phyloP scores from a whole-genome alignment of 2,888 invertebrate species.

The Drosophila aldrichi region DNA sequence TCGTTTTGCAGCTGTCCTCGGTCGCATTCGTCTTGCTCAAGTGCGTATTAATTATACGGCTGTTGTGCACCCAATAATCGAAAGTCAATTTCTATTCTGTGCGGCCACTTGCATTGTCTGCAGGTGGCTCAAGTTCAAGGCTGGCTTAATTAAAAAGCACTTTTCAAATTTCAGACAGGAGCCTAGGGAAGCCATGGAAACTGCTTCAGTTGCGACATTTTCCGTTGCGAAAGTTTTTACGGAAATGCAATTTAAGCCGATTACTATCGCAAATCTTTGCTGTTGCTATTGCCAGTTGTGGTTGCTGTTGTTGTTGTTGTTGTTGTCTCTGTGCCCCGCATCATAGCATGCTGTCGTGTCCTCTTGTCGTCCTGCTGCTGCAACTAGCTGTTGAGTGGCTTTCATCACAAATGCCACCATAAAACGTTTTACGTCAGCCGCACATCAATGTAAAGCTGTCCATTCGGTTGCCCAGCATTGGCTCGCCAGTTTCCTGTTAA shows the following conservation, averaged over 20 bases:
- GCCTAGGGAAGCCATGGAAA: background rate
- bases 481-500: constrained; percentile 37
- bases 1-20: constrained; percentile 2
- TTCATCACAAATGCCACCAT: constrained; percentile 44
- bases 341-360: background rate
- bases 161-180: background rate
- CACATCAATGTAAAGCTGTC: constrained; percentile 58
- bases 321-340: background rate
- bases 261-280: constrained; percentile 58
- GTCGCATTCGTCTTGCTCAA: constrained; percentile 33
- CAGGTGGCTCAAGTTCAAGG: constrained; percentile 33
- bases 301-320: background rate
- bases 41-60: constrained; percentile 54
- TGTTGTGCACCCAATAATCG: constrained; percentile 26
- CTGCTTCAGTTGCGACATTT: constrained; percentile 9
- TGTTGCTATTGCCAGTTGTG: background rate
- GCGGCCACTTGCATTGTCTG: constrained; percentile 1
- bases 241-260: constrained; percentile 69
- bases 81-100: constrained; percentile 42
- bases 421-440: constrained; percentile 53
- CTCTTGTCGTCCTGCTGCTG: background rate
- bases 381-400: constrained; percentile 25
- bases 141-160: constrained; percentile 26
- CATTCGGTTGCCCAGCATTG: constrained; percentile 46
- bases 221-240: constrained; percentile 15